These are phyloP conservation scores for Atherinomorus stipes DNA, from an alignment of 2,113 vertebrate species.

Conservation along the genomic window DNA sequence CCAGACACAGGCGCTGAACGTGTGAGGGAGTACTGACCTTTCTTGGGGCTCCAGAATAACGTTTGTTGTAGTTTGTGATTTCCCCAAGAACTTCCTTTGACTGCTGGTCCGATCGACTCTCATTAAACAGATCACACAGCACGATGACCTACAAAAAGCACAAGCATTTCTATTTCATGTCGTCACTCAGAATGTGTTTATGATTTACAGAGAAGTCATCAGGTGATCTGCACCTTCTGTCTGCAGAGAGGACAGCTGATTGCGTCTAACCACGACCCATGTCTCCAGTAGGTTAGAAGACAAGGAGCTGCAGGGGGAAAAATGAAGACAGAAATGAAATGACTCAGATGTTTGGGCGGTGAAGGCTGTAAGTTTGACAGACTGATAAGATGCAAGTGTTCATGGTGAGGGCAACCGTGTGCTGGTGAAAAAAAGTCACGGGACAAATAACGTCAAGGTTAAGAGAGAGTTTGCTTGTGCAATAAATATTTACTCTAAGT, in stretches of 20 bases:
- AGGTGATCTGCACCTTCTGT: slow-evolving; percentile 78
- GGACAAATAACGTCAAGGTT: slow-evolving; percentile 14
- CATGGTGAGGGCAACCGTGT: not conserved
- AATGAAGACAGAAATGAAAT: not conserved
- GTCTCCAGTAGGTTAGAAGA: slow-evolving; percentile 87
- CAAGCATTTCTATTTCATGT: not conserved
- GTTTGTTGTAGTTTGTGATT: slow-evolving; percentile 86
- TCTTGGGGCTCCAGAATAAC: slow-evolving; percentile 85
- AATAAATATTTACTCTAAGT: not conserved
- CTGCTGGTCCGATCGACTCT: slow-evolving; percentile 73
- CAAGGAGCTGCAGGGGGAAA: slow-evolving; percentile 80
- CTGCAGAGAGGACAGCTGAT: slow-evolving; percentile 89
- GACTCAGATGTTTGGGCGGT: too few relatives aligned
- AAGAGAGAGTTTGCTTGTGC: not conserved
- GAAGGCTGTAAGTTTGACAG: not conserved
- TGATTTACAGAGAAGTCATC: not conserved
- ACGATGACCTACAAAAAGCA: slow-evolving; percentile 74
- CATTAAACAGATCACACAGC: slow-evolving; percentile 76
- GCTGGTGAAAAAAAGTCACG: slow-evolving; percentile 2
- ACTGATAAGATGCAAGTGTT: not conserved
- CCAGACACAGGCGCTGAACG: not conserved
- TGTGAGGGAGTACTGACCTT: slow-evolving; percentile 67
- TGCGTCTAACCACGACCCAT: slow-evolving; percentile 85
- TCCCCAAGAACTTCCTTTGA: slow-evolving; percentile 75
- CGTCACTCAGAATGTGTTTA: not conserved